Base-by-base conservation (phyloP, 2,113 vertebrate genomes). In the Clarias macrocephalus region DNA sequence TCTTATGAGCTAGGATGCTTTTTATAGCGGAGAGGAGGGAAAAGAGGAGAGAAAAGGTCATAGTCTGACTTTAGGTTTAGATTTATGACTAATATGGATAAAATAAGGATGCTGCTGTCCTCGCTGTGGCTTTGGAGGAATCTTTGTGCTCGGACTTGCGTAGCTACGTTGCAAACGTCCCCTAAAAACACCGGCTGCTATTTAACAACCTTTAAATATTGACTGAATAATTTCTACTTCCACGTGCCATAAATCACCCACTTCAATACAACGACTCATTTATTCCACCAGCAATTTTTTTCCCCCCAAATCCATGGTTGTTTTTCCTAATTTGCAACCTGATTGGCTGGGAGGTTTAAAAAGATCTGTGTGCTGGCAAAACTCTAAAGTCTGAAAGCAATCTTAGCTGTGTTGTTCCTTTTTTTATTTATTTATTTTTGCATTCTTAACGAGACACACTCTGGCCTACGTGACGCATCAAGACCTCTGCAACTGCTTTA, bases 401-500 rank as follows among this genome's bases (percentile, higher is more conserved):
- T 19, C 10, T 25, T 63, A 62, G 19, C 21, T 21, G 7, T 25
- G 1, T 7, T 48, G 48, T 48, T 48, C 0, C 42, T 7, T 48
- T 48, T 48, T 48, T 7, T 48, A 8, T 48, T 48, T 48, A 2
- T 48, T 48, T n/a, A n/a, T n/a, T 48, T 42, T 16, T 65, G 19
- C 57, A 72, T 93, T 96, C 96, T 99, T 99, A 97, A 99, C 96
- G 52, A 68, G 28, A 63, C 21, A 56, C 92, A 99, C 98, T 81
- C 96, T 99, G 94, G 97, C 98, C 0, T 99, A 97, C 87, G 94
- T 99, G 85, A 99, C 96, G 63, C 98, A 99, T 15, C 98, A 99
- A 90, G 98, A 99, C 89, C 97, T 99, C 92, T 99, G 98, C 91
- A 96, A 96, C 89, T 98, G 97, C 89, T 99, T 99, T 92, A 97